These are phyloP conservation scores for Mionectes olivaceus DNA, from an alignment of 2,797 vertebrate genomes.

Conservation along the genomic window DNA sequence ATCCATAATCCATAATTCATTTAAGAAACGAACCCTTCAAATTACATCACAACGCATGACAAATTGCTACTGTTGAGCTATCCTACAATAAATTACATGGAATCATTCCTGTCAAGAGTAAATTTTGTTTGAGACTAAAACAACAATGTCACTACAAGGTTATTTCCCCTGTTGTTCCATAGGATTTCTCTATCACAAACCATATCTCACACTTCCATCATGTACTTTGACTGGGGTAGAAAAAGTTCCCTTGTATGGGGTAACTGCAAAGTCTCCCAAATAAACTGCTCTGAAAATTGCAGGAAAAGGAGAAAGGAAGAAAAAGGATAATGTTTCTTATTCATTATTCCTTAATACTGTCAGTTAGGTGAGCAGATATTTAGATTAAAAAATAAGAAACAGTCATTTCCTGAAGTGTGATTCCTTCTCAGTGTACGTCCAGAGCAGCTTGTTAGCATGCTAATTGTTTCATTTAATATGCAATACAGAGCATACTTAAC, in stretches of 20 bases:
- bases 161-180: conserved; percentile 21
- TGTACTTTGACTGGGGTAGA: background rate
- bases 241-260: background rate
- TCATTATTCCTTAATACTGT: conserved; percentile 2
- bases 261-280: background rate
- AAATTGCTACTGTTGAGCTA: conserved; percentile 62
- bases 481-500: conserved; percentile 43
- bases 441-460: conserved; percentile 45
- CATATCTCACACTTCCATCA: background rate
- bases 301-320: background rate
- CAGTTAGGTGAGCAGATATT: conserved; percentile 39
- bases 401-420: conserved; percentile 4
- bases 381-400: background rate
- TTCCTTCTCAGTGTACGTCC: conserved; percentile 4
- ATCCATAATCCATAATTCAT: conserved; percentile 77
- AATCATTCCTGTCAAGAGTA: conserved; percentile 52
- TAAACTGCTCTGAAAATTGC: background rate
- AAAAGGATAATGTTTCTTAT: background rate
- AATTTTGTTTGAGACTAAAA: conserved; percentile 52
- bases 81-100: conserved; percentile 58
- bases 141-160: conserved; percentile 51
- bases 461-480: conserved; percentile 60
- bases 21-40: conserved; percentile 70
- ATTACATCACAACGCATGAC: conserved; percentile 67
- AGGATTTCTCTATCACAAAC: conserved; percentile 23